A percentile compares a stretch with the other conserved stretches of the same genome.
These are phyloP conservation scores for Iphiclides podalirius DNA, from an alignment of 2,888 invertebrate species.

Conservation along the genomic window DNA sequence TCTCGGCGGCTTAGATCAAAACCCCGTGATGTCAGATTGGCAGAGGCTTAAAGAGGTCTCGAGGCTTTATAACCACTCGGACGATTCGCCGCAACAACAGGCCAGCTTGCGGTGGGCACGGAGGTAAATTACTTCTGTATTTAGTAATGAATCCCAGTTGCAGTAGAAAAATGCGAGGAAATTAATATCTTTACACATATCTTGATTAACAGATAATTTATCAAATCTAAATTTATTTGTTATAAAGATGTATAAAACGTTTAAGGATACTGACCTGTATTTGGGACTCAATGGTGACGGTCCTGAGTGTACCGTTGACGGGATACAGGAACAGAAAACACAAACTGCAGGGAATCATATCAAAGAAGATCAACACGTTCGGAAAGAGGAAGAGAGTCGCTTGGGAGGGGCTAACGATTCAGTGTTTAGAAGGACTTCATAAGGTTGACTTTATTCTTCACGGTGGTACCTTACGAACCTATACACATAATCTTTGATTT, in stretches of 20 bases:
- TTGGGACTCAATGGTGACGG: slow-evolving; percentile 95
- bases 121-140: slow-evolving; percentile 49
- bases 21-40: slow-evolving; percentile 93
- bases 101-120: slow-evolving; percentile 89
- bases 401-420: slow-evolving; percentile 88
- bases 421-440: slow-evolving; percentile 93
- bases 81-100: slow-evolving; percentile 85
- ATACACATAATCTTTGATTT: too few relatives aligned
- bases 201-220: too few relatives aligned
- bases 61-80: slow-evolving; percentile 82
- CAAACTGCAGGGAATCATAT: slow-evolving; percentile 76
- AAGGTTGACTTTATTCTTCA: slow-evolving; percentile 76
- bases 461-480: too few relatives aligned
- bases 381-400: slow-evolving; percentile 67
- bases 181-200: too few relatives aligned
- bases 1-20: slow-evolving; percentile 90
- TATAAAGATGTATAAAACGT: too few relatives aligned
- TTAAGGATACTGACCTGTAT: slow-evolving; percentile 92
- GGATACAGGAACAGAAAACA: slow-evolving; percentile 66
- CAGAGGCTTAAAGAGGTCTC: slow-evolving; percentile 90
- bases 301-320: slow-evolving; percentile 88
- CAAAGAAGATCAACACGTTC: slow-evolving; percentile 75
- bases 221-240: too few relatives aligned
- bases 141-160: too few relatives aligned
- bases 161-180: too few relatives aligned